A percentile compares a stretch with the other conserved stretches of the same genome.
Conservation (phyloP, 53 echinoderm and acorn worm species). For the Arbacia lixula region DNA sequence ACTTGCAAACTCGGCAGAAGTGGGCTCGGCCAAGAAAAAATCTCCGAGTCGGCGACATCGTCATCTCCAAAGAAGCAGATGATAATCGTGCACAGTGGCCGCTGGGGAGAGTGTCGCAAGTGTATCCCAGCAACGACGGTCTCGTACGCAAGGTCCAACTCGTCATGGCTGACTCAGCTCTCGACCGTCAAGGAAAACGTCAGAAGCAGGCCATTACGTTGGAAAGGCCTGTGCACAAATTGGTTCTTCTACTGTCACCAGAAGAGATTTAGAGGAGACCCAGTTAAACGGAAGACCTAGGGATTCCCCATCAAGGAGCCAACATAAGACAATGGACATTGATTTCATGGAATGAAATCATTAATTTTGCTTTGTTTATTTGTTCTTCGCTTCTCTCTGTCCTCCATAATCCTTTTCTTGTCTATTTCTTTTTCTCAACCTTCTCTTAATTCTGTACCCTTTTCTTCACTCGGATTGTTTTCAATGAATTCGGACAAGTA, state of each 20-base stretch:
- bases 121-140: conserved; percentile 15
- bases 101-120: conserved; percentile 1
- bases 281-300: conserved; percentile 15
- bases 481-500: too few relatives aligned
- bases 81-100: conserved; percentile 42
- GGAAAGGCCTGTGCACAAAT: conserved; percentile 31
- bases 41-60: conserved; percentile 9
- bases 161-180: not conserved
- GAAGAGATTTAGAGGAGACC: not conserved
- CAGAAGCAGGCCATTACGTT: not conserved
- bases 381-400: too few relatives aligned
- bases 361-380: too few relatives aligned
- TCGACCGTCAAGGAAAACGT: not conserved
- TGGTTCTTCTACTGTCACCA: conserved; percentile 1
- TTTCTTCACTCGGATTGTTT: too few relatives aligned
- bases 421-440: too few relatives aligned
- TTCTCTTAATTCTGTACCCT: too few relatives aligned
- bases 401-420: too few relatives aligned
- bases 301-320: conserved; percentile 44
- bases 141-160: conserved; percentile 40
- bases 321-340: not conserved
- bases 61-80: not conserved
- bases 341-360: too few relatives aligned
- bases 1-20: conserved; percentile 45
- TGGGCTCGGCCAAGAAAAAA: conserved; percentile 22